Evolutionary conservation across 2,113 vertebrate species (phyloP).

Genomic region (Pogonocichla stellata): DNA sequence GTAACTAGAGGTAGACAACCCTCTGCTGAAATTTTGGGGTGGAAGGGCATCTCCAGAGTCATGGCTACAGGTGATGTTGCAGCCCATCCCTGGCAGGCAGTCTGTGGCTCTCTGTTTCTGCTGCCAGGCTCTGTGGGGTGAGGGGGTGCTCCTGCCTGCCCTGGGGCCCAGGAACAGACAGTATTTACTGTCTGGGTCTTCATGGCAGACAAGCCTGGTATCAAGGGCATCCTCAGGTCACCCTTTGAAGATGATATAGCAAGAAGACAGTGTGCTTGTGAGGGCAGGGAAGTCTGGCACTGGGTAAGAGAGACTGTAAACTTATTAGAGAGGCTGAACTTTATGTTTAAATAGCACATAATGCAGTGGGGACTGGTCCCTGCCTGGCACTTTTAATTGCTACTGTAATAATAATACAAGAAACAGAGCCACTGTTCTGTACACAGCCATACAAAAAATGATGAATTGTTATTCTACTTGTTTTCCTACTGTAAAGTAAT

Average conservation of each 20-base stretch:
- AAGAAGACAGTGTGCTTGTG: constrained; percentile 4
- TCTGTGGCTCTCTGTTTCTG: not conserved
- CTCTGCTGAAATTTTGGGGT: not conserved
- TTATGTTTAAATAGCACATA: constrained; percentile 55
- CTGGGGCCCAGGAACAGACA: not conserved
- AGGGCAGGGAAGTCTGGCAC: constrained; percentile 35
- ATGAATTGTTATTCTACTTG: constrained; percentile 36
- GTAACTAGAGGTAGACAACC: not conserved
- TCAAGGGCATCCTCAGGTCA: not conserved
- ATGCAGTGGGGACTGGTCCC: constrained; percentile 44
- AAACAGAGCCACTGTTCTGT: constrained; percentile 38
- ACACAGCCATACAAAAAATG: constrained; percentile 31
- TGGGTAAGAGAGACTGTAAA: constrained; percentile 34
- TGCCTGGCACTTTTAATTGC: constrained; percentile 59
- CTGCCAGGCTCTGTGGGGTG: not conserved
- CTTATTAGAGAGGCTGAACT: constrained; percentile 50
- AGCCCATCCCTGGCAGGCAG: rapidly evolving
- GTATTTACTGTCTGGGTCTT: not conserved
- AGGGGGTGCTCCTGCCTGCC: not conserved
- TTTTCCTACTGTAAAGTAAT: constrained; percentile 39
- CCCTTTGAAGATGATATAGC: not conserved
- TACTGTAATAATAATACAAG: constrained; percentile 42
- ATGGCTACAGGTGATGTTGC: not conserved
- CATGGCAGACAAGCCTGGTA: not conserved
- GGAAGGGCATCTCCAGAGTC: not conserved